phyloP scores from a whole-genome alignment of 1,140 invertebrate genomes.

The Trinorchestia longiramus region DNA sequence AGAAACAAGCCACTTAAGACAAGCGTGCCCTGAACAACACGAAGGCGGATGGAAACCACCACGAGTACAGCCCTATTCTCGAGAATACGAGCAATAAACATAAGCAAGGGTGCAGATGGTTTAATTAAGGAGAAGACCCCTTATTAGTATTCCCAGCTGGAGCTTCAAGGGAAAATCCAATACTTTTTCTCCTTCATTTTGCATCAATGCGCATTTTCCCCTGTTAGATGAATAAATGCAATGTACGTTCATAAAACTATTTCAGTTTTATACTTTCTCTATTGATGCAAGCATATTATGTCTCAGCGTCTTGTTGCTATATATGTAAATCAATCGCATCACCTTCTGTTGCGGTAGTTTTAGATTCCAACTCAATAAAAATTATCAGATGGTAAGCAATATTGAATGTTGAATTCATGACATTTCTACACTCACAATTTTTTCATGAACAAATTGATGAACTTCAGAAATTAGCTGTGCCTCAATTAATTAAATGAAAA shows the following conservation, averaged over 20 bases:
- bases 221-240: background rate
- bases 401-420: too few species aligned
- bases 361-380: background rate
- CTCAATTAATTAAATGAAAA: too few species aligned
- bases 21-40: background rate
- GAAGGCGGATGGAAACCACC: background rate
- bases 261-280: background rate
- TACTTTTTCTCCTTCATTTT: background rate
- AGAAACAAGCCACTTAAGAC: background rate
- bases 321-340: background rate
- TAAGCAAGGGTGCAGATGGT: constrained; percentile 13
- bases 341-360: background rate
- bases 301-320: background rate
- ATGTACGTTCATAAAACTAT: background rate
- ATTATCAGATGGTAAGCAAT: background rate
- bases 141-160: constrained; percentile 34
- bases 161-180: constrained; percentile 10
- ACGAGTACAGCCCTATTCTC: too few species aligned
- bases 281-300: background rate
- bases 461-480: too few species aligned
- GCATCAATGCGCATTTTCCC: background rate
- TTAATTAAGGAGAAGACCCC: constrained; percentile 32
- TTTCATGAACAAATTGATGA: too few species aligned
- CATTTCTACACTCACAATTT: too few species aligned
- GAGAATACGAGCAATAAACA: background rate